Evolutionary conservation across 2,888 invertebrate species (phyloP).

Genomic region (Rhagium mordax): DNA sequence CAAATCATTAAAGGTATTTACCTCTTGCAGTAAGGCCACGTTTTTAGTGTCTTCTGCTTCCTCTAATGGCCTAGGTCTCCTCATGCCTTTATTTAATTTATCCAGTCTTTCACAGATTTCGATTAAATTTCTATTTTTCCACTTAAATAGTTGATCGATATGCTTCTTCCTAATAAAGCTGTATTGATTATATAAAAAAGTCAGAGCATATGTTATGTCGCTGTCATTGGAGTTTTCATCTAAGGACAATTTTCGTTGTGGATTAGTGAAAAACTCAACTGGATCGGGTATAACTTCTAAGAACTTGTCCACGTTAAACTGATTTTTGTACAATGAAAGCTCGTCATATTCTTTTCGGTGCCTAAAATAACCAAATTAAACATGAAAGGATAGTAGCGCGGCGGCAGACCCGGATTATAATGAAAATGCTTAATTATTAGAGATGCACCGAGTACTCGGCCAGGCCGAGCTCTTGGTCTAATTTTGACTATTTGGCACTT

Average conservation of each 20-base stretch:
- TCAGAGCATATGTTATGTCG: slow-evolving; percentile 55
- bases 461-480: too few species aligned
- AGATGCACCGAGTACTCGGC: too few species aligned
- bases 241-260: slow-evolving; percentile 52
- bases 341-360: slow-evolving; percentile 54
- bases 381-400: too few species aligned
- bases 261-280: slow-evolving; percentile 54
- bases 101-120: slow-evolving; percentile 57
- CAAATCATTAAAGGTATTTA: slow-evolving; percentile 42
- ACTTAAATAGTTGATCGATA: slow-evolving; percentile 57
- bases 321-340: slow-evolving; percentile 52
- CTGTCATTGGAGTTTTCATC: slow-evolving; percentile 48
- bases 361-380: slow-evolving; percentile 50
- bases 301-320: slow-evolving; percentile 58
- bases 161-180: slow-evolving; percentile 56
- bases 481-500: too few species aligned
- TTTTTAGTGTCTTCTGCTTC: slow-evolving; percentile 54
- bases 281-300: slow-evolving; percentile 61
- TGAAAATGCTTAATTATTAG: too few species aligned
- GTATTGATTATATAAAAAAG: slow-evolving; percentile 61
- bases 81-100: slow-evolving; percentile 51
- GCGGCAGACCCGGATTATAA: too few species aligned
- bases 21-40: slow-evolving; percentile 62
- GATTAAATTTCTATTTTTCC: slow-evolving; percentile 57
- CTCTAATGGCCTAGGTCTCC: slow-evolving; percentile 41